These are phyloP conservation scores for Oplegnathus fasciatus DNA, from an alignment of 2,113 vertebrate genomes.

Conservation along the genomic window DNA sequence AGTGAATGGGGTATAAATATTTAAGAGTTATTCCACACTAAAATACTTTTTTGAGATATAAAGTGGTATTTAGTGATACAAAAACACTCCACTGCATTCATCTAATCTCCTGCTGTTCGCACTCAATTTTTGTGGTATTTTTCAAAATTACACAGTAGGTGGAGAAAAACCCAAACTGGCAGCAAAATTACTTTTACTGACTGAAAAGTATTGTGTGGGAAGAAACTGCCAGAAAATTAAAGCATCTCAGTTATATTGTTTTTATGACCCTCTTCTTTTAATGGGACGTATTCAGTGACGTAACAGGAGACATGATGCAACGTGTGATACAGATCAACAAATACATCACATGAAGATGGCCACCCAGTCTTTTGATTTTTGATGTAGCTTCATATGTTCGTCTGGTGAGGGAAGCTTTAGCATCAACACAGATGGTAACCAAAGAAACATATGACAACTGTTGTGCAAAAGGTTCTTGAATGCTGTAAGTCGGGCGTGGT, in stretches of 20 bases:
- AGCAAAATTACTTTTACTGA: neutral
- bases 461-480: too few relatives aligned
- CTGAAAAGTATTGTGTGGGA: neutral
- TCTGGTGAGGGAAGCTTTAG: too few relatives aligned
- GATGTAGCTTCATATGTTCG: too few relatives aligned
- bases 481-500: too few relatives aligned
- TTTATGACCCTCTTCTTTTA: neutral
- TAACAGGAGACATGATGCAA: neutral
- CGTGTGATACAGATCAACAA: neutral
- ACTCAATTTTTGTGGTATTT: neutral
- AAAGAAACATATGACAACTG: too few relatives aligned
- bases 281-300: neutral
- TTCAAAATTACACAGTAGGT: neutral
- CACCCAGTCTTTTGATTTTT: too few relatives aligned
- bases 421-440: too few relatives aligned
- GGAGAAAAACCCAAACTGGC: conserved; percentile 5
- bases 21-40: conserved; percentile 10
- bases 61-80: neutral
- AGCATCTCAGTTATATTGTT: neutral
- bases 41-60: neutral
- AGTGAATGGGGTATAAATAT: conserved; percentile 52
- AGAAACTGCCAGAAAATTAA: neutral
- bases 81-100: neutral
- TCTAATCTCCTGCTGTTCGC: conserved; percentile 3
- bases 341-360: too few relatives aligned